Conservation (phyloP, 2,113 vertebrate genomes). For the Pachyramphus minor region DNA sequence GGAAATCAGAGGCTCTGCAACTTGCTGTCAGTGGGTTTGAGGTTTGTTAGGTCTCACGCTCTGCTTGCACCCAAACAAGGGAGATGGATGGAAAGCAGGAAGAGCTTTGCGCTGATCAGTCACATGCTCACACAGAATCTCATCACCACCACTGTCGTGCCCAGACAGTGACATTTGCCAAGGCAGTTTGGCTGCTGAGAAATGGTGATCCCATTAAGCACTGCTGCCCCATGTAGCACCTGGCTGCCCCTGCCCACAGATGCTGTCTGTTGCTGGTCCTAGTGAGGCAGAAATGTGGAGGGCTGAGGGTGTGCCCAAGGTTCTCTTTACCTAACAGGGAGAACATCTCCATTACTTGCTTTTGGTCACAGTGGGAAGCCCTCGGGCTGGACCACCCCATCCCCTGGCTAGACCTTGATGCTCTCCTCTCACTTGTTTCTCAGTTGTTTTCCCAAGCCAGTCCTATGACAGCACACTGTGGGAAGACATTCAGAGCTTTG, state of each 20-base stretch:
- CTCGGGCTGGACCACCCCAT: background rate
- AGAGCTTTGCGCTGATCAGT: background rate
- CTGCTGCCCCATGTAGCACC: background rate
- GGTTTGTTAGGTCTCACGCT: background rate
- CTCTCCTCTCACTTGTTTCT: background rate
- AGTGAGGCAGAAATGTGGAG: background rate
- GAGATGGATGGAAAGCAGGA: background rate
- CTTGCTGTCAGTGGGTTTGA: background rate
- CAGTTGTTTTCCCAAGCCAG: background rate
- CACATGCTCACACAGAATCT: fast-evolving
- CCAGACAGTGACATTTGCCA: background rate
- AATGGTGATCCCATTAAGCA: background rate
- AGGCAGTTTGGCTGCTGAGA: background rate
- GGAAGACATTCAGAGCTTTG: background rate
- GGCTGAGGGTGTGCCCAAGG: background rate
- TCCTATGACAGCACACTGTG: background rate
- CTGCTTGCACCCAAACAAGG: background rate
- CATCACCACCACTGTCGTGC: fast-evolving
- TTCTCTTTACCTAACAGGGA: fast-evolving
- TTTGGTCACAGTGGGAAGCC: background rate
- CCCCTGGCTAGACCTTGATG: background rate
- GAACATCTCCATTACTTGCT: fast-evolving
- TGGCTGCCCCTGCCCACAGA: background rate
- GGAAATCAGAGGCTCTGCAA: background rate
- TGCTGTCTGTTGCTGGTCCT: fast-evolving